These are phyloP conservation scores for Ruditapes philippinarum DNA, from an alignment of 1,140 invertebrate species.

Conservation along the genomic window DNA sequence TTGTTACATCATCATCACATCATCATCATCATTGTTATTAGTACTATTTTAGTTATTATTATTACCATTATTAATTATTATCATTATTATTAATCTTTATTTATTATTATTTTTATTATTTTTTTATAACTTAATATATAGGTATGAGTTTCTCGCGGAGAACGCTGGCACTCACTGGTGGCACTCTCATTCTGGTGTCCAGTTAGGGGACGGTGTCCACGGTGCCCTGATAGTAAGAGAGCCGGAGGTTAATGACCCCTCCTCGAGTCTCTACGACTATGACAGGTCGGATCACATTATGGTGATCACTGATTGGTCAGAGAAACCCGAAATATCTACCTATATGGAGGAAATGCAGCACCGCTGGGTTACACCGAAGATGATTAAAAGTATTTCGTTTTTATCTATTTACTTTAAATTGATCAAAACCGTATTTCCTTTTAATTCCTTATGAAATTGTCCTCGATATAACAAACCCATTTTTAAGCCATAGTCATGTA, in stretches of 20 bases:
- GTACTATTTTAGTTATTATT: too few species aligned
- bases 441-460: too few species aligned
- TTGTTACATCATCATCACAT: too few species aligned
- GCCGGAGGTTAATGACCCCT: conserved; percentile 39
- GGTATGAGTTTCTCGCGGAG: conserved; percentile 67
- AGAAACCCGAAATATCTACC: neutral
- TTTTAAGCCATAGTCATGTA: too few species aligned
- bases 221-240: conserved; percentile 70
- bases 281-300: conserved; percentile 70
- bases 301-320: conserved; percentile 71
- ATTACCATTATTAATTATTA: too few species aligned
- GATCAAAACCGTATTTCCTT: too few species aligned
- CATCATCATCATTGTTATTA: too few species aligned
- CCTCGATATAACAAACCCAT: too few species aligned
- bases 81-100: too few species aligned
- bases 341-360: conserved; percentile 65
- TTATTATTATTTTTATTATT: too few species aligned
- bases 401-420: too few species aligned
- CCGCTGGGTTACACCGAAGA: conserved; percentile 81
- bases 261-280: conserved; percentile 62
- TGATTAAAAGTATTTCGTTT: neutral
- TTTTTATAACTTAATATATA: conserved; percentile 18
- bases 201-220: conserved; percentile 64
- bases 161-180: conserved; percentile 72
- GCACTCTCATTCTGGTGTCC: conserved; percentile 69